Percentiles rank a stretch among this genome's conserved stretches.
phyloP scores from a whole-genome alignment of 2,113 vertebrate genomes.

The Oxygymnocypris stewartii region DNA sequence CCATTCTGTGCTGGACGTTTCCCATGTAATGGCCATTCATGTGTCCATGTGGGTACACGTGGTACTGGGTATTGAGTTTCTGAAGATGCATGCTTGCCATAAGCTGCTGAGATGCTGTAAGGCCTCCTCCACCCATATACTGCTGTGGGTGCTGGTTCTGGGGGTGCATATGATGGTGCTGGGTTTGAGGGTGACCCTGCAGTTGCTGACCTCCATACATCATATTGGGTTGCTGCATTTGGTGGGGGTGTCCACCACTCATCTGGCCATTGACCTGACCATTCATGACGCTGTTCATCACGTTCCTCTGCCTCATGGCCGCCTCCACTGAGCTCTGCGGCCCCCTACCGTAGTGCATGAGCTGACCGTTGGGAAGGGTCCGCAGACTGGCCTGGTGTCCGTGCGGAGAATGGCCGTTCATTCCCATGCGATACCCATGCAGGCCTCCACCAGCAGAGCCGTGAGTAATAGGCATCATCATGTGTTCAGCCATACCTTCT shows the following conservation, averaged over 20 bases:
- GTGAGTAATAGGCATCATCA: slow-evolving; percentile 91
- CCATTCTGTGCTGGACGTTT: slow-evolving; percentile 76
- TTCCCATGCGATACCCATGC: slow-evolving; percentile 81
- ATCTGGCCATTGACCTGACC: slow-evolving; percentile 72
- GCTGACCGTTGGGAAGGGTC: slow-evolving; percentile 70
- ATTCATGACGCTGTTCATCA: slow-evolving; percentile 70
- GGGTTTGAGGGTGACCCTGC: slow-evolving; percentile 60
- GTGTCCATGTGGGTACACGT: slow-evolving; percentile 76
- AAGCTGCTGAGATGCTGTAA: slow-evolving; percentile 82
- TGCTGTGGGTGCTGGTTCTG: slow-evolving; percentile 75
- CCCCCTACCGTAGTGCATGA: slow-evolving; percentile 81
- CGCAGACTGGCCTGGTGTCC: slow-evolving; percentile 77
- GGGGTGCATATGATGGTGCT: slow-evolving; percentile 69
- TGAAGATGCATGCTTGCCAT: slow-evolving; percentile 91
- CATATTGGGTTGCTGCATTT: slow-evolving; percentile 65
- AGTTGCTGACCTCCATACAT: slow-evolving; percentile 70
- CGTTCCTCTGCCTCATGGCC: slow-evolving; percentile 74
- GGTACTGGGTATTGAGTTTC: slow-evolving; percentile 88
- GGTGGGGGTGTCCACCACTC: slow-evolving; percentile 69
- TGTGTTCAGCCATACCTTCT: slow-evolving; percentile 86
- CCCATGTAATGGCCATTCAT: slow-evolving; percentile 74
- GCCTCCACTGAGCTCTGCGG: slow-evolving; percentile 77
- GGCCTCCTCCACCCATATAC: slow-evolving; percentile 78
- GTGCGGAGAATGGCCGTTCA: slow-evolving; percentile 79
- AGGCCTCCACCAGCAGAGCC: slow-evolving; percentile 66